A percentile compares a stretch with the other conserved stretches of the same genome.
phyloP scores from a whole-genome alignment of 2,797 vertebrate species.

The Coranthus polyacanthus region DNA sequence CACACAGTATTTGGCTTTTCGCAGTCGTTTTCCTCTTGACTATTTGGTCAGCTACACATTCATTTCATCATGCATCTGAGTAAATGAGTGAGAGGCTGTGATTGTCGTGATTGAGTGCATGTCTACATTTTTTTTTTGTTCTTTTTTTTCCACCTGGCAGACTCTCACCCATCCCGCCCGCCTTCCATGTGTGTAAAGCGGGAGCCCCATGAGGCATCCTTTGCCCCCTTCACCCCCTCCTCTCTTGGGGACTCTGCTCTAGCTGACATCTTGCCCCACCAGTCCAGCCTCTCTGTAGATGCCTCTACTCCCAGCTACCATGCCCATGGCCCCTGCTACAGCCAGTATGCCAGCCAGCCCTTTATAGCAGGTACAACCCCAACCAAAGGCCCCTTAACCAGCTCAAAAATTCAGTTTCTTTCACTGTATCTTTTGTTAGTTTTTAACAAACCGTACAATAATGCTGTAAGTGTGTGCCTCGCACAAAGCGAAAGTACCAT shows the following conservation, averaged over 20 bases:
- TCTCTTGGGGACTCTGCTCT: slow-evolving; percentile 82
- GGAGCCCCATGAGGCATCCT: slow-evolving; percentile 93
- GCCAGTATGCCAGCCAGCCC: slow-evolving; percentile 91
- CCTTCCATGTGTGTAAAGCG: slow-evolving; percentile 92
- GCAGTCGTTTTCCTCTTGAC: slow-evolving; percentile 1
- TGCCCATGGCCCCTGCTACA: slow-evolving; percentile 89
- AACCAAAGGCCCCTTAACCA: slow-evolving; percentile 38
- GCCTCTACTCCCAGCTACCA: slow-evolving; percentile 92
- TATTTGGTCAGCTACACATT: slow-evolving; percentile 20
- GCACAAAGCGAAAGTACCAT: slow-evolving; percentile 27
- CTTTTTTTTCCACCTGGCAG: slow-evolving; percentile 77
- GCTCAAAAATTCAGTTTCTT: slow-evolving; percentile 27
- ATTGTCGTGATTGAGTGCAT: slow-evolving; percentile 63
- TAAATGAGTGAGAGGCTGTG: slow-evolving; percentile 60
- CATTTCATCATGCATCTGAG: slow-evolving; percentile 55
- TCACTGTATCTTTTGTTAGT: slow-evolving; percentile 23
- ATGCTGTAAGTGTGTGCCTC: slow-evolving; percentile 25
- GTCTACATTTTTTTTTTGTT: slow-evolving; percentile 65
- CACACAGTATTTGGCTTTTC: slow-evolving; percentile 6
- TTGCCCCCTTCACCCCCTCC: slow-evolving; percentile 93
- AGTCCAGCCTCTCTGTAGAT: slow-evolving; percentile 91
- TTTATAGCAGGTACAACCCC: slow-evolving; percentile 90
- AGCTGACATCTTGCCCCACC: slow-evolving; percentile 92
- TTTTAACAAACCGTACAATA: background rate
- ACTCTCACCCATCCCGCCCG: slow-evolving; percentile 88